These are phyloP conservation scores for Apodemia mormo DNA, from an alignment of 2,888 invertebrate genomes.

Conservation along the genomic window DNA sequence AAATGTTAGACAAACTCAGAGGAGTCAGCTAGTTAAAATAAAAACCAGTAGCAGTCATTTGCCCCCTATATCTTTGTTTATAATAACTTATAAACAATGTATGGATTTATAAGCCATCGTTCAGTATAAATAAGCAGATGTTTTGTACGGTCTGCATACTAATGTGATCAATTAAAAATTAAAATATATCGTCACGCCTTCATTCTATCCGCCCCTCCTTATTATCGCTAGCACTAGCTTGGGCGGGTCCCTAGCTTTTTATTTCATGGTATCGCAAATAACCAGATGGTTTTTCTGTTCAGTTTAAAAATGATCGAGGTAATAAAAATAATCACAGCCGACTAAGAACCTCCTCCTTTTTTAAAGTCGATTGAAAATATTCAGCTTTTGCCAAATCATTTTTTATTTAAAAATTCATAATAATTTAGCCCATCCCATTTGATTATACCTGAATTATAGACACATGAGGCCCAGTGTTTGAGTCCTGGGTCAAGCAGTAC, in stretches of 20 bases:
- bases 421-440: too few relatives aligned
- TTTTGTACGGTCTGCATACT: conserved; percentile 48
- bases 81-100: conserved; percentile 66
- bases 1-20: not conserved
- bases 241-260: not conserved
- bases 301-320: too few relatives aligned
- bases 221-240: not conserved
- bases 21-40: not conserved
- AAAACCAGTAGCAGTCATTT: conserved; percentile 5
- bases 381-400: too few relatives aligned
- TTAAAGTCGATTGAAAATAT: too few relatives aligned
- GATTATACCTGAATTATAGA: too few relatives aligned
- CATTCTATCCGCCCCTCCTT: not conserved
- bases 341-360: too few relatives aligned
- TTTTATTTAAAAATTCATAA: too few relatives aligned
- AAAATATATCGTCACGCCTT: conserved; percentile 11
- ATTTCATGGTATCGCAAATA: not conserved
- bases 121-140: conserved; percentile 61
- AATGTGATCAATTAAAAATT: conserved; percentile 19
- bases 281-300: too few relatives aligned
- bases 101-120: conserved; percentile 70
- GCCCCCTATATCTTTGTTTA: conserved; percentile 8
- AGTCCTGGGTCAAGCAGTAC: too few relatives aligned
- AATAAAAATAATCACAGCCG: too few relatives aligned
- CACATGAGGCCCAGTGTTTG: too few relatives aligned